Conservation (phyloP, 2,113 vertebrate genomes). For the Python bivittatus region DNA sequence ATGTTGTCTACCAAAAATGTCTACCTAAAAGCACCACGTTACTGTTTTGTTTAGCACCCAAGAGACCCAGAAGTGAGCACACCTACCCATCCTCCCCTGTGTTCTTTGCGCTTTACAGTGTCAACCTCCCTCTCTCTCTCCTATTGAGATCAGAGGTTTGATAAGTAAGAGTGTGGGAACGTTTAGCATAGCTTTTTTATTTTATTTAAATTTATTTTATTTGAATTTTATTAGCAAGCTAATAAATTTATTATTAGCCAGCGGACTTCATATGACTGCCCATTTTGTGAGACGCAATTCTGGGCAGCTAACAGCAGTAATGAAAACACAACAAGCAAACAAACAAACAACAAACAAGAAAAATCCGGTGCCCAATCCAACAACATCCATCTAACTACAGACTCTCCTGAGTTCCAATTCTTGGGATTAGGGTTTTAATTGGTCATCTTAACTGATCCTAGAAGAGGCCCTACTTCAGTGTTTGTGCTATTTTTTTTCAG, state of each 20-base stretch:
- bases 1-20: neutral
- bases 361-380: too few species aligned
- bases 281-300: too few species aligned
- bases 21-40: neutral
- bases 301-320: too few species aligned
- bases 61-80: neutral
- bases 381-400: neutral
- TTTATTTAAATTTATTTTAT: too few species aligned
- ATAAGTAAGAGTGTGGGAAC: neutral
- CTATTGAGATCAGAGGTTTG: neutral
- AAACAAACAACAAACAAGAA: too few species aligned
- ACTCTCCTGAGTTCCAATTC: neutral
- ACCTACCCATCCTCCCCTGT: neutral
- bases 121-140: neutral
- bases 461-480: neutral
- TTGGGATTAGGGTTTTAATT: neutral
- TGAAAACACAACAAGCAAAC: too few species aligned
- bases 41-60: neutral
- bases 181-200: neutral
- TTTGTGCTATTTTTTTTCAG: conserved; percentile 59
- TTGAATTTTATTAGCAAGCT: too few species aligned
- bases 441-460: neutral
- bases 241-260: too few species aligned
- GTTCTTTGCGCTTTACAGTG: neutral
- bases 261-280: too few species aligned